Evolutionary conservation across 2,888 invertebrate genomes (phyloP), one percentile per base, ranked within the genome.

Genomic region (Netelia virgata): DNA sequence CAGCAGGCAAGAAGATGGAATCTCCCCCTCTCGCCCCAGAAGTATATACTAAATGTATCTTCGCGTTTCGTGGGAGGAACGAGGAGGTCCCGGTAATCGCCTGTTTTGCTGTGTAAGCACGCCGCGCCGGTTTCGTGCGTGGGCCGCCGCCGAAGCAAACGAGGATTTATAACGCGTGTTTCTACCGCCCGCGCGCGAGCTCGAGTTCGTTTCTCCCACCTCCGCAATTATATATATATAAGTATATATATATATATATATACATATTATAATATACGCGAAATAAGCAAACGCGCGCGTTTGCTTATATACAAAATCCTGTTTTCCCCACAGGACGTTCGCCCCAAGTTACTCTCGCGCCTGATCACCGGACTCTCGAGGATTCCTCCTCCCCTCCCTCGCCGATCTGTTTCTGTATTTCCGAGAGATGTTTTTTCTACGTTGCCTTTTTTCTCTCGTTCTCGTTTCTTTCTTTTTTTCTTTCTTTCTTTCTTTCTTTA

Each of bases 111-210:
- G 76, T 74, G 73, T 83, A 82, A 84, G 80, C 82, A 82, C 83
- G 80, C 68, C 82, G 79, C 61, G 47, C 23, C 63, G 63, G 73
- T 78, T 28, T 81, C 74, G 77, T 82, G 77, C 84, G 82, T 82
- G 80, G 73, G 81, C 57, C 43, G 75, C 78, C 84, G 68, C 82
- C 28, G 63, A 57, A 84, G 84, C 82, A 84, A 81, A 82, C 84
- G 80, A 80, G 82, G 77, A 82, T 81, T 84, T 86, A 82, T 86
- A 84, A 86, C 82, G 82, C 82, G 72, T 84, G 81, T 86, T 66
- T 83, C 79, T 83, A 72, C 80, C 82, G 82, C 83, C 80, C 85
- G 64, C 81, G 72, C 72, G 72, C 72, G 75, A 68, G 75, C 66
- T 41, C 73, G 16, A 47, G 74, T 69, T 66, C 70, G 18, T 69